Base-by-base conservation (phyloP, 2,797 vertebrate species). In the Hozukius guyotensis region DNA sequence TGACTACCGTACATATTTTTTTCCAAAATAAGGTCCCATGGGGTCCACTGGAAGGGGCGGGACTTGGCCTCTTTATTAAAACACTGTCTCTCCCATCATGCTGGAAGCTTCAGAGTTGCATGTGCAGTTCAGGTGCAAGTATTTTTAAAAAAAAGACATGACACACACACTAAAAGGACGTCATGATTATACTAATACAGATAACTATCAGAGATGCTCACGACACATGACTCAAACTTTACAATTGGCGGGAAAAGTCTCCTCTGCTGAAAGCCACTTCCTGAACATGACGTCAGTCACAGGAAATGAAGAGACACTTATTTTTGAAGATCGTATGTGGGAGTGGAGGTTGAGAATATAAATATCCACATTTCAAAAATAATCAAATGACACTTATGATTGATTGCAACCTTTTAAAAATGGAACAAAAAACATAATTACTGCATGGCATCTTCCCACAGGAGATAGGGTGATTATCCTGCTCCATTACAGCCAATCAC, bases 401-500 rank as follows among this genome's bases (percentile, higher is more conserved):
- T 94, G 91, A 94, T 91, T 91, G 82, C 77, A 89, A 92, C 85
- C 87, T 91, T 94, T 92, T 69, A 77, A 59, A 81, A 89, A 81
- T 52, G n/a, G 59, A 49, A 85, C 65, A 88, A 86, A 88, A 80
- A 89, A 72, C 75, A 73, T 87, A 92, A 94, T 94, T 87, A 77
- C 46, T 18, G 53, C 78, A 49, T 79, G 70, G 75, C 88, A 65
- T 87, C 77, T 53, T 78, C 82, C 72, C 74, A 31, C 5, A 20
- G 38, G 67, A 71, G 76, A 59, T 2, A 12, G n/a, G 65, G 25
- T 82, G 73, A 91, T 91, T 89, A 90, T 85, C 67, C 66, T 32
- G 85, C 90, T 83, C 76, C 32, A 93, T 92, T 92, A 89, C 81
- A 92, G 89, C 87, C 88, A 94, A 93, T 94, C 91, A 93, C 70